phyloP scores from a whole-genome alignment of 1,140 invertebrate species.

The Paraescarpia echinospica region DNA sequence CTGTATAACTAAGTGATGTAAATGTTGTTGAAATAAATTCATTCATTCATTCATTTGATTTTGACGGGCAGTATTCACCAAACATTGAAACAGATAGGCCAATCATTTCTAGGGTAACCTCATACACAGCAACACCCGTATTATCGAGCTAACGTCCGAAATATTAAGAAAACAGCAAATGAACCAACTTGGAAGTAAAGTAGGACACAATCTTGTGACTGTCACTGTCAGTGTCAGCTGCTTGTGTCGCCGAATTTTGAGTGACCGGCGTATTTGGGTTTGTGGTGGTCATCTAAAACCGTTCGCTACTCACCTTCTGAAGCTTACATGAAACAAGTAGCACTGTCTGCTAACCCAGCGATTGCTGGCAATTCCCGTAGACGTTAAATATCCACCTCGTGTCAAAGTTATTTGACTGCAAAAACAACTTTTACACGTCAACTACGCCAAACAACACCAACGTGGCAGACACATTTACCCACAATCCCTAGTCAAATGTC shows the following conservation, averaged over 20 bases:
- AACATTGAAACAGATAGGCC: neutral
- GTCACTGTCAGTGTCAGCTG: neutral
- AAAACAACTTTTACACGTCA: constrained; percentile 6
- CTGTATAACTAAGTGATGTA: no score
- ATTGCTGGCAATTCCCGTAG: neutral
- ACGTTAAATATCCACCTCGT: neutral
- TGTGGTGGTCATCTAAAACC: neutral
- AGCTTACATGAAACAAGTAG: neutral
- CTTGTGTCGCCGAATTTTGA: neutral
- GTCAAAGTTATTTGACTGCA: neutral
- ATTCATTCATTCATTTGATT: no score
- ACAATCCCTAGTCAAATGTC: neutral
- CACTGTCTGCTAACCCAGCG: neutral
- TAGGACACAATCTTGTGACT: neutral
- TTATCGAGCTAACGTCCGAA: neutral
- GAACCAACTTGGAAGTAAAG: neutral
- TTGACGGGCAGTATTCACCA: neutral
- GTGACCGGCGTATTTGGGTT: neutral
- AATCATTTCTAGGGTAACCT: neutral
- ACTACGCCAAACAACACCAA: constrained; percentile 4
- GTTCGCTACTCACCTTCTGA: neutral
- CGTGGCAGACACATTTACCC: neutral
- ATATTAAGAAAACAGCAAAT: neutral
- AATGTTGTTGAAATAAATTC: no score
- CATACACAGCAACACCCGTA: neutral